phyloP scores from a whole-genome alignment of 2,888 invertebrate genomes.

The Heteropelma amictum region DNA sequence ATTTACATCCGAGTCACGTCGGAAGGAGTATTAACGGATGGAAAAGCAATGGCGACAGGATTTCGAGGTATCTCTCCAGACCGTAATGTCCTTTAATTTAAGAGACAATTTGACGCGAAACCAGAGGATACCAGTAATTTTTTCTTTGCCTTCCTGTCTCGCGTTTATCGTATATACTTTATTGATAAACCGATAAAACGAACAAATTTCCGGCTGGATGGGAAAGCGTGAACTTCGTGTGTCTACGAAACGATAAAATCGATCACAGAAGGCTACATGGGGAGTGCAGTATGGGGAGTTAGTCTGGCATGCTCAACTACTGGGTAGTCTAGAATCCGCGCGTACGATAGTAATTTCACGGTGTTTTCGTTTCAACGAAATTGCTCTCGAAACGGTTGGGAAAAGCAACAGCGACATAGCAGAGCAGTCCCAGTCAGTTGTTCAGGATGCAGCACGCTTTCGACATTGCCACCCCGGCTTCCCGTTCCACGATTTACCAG shows the following conservation, averaged over 20 bases:
- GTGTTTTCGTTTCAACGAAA: conserved; percentile 57
- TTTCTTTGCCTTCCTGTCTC: background rate
- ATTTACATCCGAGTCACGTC: no score
- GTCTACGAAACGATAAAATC: conserved; percentile 40
- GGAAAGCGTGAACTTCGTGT: background rate
- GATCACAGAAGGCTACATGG: background rate
- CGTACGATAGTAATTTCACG: conserved; percentile 59
- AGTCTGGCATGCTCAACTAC: conserved; percentile 23
- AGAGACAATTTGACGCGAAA: background rate
- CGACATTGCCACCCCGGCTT: conserved; percentile 20
- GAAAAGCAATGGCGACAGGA: no score
- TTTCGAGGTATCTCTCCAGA: background rate
- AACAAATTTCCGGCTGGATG: conserved; percentile 33
- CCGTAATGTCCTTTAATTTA: background rate
- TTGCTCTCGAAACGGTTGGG: conserved; percentile 54
- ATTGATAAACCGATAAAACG: conserved; percentile 6
- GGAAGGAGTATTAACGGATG: no score
- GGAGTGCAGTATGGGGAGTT: conserved; percentile 4
- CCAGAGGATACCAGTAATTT: background rate
- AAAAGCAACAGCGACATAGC: conserved; percentile 24
- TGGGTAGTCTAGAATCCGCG: conserved; percentile 33
- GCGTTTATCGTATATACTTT: no score
- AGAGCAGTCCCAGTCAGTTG: conserved; percentile 19
- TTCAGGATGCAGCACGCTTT: conserved; percentile 21
- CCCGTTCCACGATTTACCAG: conserved; percentile 27